Conservation (phyloP, 2,888 invertebrate species). For the Chrysolina haemoptera region DNA sequence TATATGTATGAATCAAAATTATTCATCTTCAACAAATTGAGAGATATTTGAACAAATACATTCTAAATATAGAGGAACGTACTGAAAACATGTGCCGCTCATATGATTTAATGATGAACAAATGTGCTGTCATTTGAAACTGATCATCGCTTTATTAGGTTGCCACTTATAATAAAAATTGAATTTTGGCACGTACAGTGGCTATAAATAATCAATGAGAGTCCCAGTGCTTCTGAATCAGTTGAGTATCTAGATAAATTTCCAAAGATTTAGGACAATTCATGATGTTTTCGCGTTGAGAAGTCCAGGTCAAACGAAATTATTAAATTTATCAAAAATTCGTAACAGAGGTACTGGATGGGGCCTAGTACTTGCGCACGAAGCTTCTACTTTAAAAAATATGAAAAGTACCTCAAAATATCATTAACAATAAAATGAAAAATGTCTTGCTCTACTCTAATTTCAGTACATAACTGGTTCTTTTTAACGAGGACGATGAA, state of each 20-base stretch:
- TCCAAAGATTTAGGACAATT: not conserved
- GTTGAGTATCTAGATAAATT: not conserved
- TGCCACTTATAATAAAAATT: slow-evolving; percentile 1
- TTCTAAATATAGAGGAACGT: slow-evolving; percentile 8
- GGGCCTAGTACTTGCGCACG: too few relatives aligned
- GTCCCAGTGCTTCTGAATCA: not conserved
- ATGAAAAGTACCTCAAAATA: too few relatives aligned
- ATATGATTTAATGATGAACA: slow-evolving; percentile 17
- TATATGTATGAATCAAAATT: not conserved
- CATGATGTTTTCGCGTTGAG: too few relatives aligned
- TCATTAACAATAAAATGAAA: too few relatives aligned
- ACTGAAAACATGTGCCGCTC: slow-evolving; percentile 11
- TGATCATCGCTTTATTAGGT: slow-evolving; percentile 7
- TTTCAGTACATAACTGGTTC: too few relatives aligned
- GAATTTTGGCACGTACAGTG: not conserved
- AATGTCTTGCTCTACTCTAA: too few relatives aligned
- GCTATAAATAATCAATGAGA: not conserved
- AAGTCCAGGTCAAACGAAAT: too few relatives aligned
- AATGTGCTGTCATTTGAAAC: not conserved
- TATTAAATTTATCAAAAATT: too few relatives aligned
- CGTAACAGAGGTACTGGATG: too few relatives aligned
- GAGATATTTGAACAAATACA: not conserved
- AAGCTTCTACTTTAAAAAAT: too few relatives aligned
- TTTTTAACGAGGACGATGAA: too few relatives aligned
- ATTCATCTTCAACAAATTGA: slow-evolving; percentile 5